Evolutionary conservation across 2,797 vertebrate species (phyloP).

Genomic region (Diplodus sargus): DNA sequence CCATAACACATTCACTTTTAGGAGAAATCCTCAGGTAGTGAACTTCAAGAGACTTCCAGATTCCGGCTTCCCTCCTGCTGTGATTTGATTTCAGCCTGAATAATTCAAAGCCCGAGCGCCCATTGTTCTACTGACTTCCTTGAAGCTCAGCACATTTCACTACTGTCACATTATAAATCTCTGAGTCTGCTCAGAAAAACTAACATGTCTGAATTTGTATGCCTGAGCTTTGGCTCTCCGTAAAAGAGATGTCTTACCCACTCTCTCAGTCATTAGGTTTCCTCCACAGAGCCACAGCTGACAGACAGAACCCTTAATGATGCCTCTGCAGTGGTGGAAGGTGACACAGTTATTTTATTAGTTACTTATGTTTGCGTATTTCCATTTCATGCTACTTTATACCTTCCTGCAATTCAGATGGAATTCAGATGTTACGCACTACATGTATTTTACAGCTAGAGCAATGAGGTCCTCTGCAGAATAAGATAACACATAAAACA

Average conservation of each 20-base stretch:
- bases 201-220: conserved; percentile 17
- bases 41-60: conserved; percentile 25
- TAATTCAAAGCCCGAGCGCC: conserved; percentile 21
- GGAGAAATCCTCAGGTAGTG: conserved; percentile 35
- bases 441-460: neutral
- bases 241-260: neutral
- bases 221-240: neutral
- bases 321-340: neutral
- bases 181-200: conserved; percentile 9
- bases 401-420: neutral
- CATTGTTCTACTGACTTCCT: conserved; percentile 20
- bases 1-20: conserved; percentile 1
- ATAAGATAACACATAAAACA: neutral
- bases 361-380: neutral
- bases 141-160: conserved; percentile 33
- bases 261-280: neutral
- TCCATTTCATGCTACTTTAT: neutral
- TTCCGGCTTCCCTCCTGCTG: conserved; percentile 13
- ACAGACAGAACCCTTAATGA: neutral
- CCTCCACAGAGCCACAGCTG: neutral
- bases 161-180: conserved; percentile 14
- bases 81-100: conserved; percentile 35
- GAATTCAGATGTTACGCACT: neutral
- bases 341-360: neutral
- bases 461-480: neutral